A percentile compares a stretch with the other conserved stretches of the same genome.
Evolutionary conservation across 2,888 invertebrate genomes (phyloP).

Genomic region (Macaria notata): DNA sequence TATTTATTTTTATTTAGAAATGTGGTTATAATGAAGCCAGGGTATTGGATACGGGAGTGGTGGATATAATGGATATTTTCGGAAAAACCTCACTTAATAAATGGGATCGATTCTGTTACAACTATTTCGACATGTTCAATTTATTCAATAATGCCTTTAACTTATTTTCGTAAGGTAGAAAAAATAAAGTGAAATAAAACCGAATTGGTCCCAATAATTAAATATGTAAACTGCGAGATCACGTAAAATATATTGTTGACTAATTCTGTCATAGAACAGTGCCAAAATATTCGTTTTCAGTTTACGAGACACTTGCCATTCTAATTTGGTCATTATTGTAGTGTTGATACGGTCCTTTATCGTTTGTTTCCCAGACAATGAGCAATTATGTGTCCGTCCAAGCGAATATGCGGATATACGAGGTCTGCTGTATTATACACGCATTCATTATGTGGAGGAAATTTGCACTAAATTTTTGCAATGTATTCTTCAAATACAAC

Average conservation of each 20-base stretch:
- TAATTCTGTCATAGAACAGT: conserved; percentile 33
- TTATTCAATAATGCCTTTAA: no score
- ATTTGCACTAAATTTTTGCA: not conserved
- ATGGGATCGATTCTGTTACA: not conserved
- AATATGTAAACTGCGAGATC: not conserved
- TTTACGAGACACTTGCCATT: conserved; percentile 25
- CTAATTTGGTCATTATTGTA: conserved; percentile 32
- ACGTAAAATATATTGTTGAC: conserved; percentile 22
- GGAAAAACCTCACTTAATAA: conserved; percentile 6
- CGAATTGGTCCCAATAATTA: no score
- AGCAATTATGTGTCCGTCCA: conserved; percentile 56
- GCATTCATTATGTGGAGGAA: conserved; percentile 6
- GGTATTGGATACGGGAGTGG: conserved; percentile 46
- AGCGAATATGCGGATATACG: conserved; percentile 29
- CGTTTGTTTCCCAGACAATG: conserved; percentile 25
- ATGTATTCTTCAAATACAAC: no score
- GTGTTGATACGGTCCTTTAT: conserved; percentile 46
- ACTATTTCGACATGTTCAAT: not conserved
- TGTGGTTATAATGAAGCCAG: conserved; percentile 54
- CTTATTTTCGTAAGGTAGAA: no score
- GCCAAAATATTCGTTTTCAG: conserved; percentile 37
- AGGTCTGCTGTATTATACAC: not conserved
- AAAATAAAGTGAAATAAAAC: no score
- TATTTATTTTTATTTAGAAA: conserved; percentile 43
- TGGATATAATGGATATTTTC: conserved; percentile 33